Percentiles rank a stretch among this genome's conserved stretches.
Evolutionary conservation across 2,888 invertebrate species (phyloP).

Genomic region (Eudasyphora cyanicolor): DNA sequence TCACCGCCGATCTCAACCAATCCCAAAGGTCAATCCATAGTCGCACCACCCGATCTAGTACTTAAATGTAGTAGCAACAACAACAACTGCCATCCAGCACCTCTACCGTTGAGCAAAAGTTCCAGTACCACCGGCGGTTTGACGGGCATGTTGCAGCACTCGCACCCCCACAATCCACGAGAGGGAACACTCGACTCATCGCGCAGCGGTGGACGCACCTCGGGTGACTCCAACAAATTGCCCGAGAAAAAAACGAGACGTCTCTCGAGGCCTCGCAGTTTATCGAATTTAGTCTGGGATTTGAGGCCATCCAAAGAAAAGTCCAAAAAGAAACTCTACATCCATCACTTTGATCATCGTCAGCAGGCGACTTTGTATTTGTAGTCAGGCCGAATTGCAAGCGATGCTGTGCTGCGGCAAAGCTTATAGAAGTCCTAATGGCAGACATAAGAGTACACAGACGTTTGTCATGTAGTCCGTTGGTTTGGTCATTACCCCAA

Average conservation of each 20-base stretch:
- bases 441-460: not conserved
- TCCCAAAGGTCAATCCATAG: constrained; percentile 75
- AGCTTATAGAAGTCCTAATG: constrained; percentile 6
- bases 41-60: constrained; percentile 74
- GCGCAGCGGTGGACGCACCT: constrained; percentile 92
- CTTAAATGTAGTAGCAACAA: constrained; percentile 76
- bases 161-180: constrained; percentile 78
- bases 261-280: constrained; percentile 90
- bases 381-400: constrained; percentile 71
- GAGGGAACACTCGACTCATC: constrained; percentile 94
- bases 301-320: constrained; percentile 80
- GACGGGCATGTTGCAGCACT: constrained; percentile 58
- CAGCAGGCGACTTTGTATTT: constrained; percentile 80
- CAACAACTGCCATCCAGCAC: constrained; percentile 66
- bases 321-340: constrained; percentile 80
- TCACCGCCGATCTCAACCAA: constrained; percentile 80
- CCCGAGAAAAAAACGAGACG: constrained; percentile 91
- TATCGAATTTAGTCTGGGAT: constrained; percentile 94
- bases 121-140: constrained; percentile 77
- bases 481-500: constrained; percentile 26
- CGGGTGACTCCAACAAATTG: constrained; percentile 90
- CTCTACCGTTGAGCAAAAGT: constrained; percentile 73
- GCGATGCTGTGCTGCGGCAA: not conserved
- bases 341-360: constrained; percentile 80
- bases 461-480: not conserved